Evolutionary conservation across 2,797 vertebrate species (phyloP), one percentile per base, ranked within the genome.

Genomic region (Tinamus major): DNA sequence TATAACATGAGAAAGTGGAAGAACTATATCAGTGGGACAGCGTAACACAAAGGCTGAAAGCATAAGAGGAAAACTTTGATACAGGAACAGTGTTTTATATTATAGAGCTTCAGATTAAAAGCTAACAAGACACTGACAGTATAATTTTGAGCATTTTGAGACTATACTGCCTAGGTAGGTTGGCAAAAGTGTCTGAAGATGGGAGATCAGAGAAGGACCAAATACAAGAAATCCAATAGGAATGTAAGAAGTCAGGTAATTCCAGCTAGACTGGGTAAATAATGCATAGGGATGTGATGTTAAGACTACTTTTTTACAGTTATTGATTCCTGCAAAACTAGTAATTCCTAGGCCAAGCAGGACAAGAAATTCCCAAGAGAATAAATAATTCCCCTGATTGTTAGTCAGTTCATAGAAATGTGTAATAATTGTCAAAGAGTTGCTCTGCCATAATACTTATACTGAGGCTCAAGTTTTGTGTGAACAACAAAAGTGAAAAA

Each of bases 391-490:
- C 9, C 80, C 2, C 21, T 68, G 7, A 4, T 61, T 31, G 14
- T 63, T 11, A 63, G 16, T 53, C 24, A 18, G 18, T 74, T 53
- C 15, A 2, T 19, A 37, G 12, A 5, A 76, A 75, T 35, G 6
- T 44, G 10, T 42, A 6, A 31, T 29, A 46, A 37, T 27, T 65
- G 5, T 51, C 0, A 0, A 67, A 87, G 37, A 42, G 2, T 2
- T 26, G 17, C 44, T 46, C 31, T 81, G 35, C 17, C 44, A 29
- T 9, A 37, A 19, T 20, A 20, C 18, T 35, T 53, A 51, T n/a
- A 29, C 2, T 58, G 72, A 1, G 16, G 62, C 48, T 74, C 58
- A 82, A 74, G 9, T 44, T 74, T 70, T 49, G 7, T 49, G 31
- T 41, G 27, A 75, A 27, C 31, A 70, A 33, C 13, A 69, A 64